phyloP scores from a whole-genome alignment of 2,888 invertebrate genomes.

The Cryptocheilus praepositus region DNA sequence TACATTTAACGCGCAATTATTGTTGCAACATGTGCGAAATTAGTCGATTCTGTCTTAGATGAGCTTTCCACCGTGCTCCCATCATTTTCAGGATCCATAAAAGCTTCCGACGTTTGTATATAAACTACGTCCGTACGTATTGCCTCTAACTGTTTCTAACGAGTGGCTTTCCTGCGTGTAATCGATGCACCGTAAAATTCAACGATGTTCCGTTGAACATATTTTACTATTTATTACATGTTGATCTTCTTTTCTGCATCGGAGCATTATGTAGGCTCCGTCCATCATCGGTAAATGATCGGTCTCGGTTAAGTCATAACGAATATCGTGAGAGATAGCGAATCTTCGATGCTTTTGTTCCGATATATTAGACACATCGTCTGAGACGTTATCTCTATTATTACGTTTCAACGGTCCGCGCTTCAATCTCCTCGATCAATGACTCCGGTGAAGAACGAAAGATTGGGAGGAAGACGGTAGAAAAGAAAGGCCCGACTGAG shows the following conservation, averaged over 20 bases:
- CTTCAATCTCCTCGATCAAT: no score
- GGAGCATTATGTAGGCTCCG: no score
- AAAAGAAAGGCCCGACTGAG: no score
- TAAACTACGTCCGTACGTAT: constrained; percentile 20
- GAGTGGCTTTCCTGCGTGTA: constrained; percentile 34
- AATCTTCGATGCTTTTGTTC: no score
- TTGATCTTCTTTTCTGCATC: not conserved
- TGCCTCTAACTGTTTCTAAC: constrained; percentile 39
- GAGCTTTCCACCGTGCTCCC: constrained; percentile 20
- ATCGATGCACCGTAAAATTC: constrained; percentile 34
- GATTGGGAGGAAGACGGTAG: no score
- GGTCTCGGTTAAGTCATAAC: no score
- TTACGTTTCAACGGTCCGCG: no score
- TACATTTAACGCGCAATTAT: constrained; percentile 54
- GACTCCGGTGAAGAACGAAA: no score
- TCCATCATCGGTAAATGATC: no score
- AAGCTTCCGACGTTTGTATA: constrained; percentile 40
- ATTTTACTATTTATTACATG: constrained; percentile 8
- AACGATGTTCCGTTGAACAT: constrained; percentile 4
- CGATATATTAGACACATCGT: no score
- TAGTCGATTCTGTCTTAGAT: constrained; percentile 14
- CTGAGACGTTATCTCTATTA: no score
- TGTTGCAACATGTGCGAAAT: constrained; percentile 46
- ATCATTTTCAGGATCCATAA: constrained; percentile 42
- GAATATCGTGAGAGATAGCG: no score